Evolutionary conservation across 2,888 invertebrate species (phyloP), one percentile per base, ranked within the genome.

Genomic region (Trachelus tabidus): DNA sequence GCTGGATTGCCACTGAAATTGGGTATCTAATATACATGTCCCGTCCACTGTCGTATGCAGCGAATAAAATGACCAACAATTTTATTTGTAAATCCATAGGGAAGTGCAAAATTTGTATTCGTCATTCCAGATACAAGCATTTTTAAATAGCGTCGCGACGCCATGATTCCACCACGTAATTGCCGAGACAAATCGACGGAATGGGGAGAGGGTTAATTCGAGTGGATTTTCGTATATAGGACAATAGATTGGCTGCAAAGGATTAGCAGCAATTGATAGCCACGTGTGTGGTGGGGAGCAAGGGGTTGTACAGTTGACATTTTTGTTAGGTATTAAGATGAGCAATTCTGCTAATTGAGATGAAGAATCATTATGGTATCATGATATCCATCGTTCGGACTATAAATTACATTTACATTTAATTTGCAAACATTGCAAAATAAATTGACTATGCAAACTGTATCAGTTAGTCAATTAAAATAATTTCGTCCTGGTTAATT

Each of bases 1-100:
- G 88, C 86, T 84, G 88, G 91, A 91, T 91, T 91, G 90, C 88
- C 85, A 86, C 84, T 84, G 88, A 86, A 90, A 90, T 90, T 90
- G 89, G 87, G 86, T 87, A 88, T 89, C 90, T 88, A 91, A 90
- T 88, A 88, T 88, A 89, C 88, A 89, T 87, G 88, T 87, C 87
- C 87, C 83, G 85, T 85, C 87, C 84, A 83, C 79, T 84, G 81
- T 34, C 79, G 80, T 81, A 80, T 83, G 80, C 85, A 77, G 87
- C 80, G 84, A 84, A 87, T 85, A 83, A 88, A 87, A 83, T 88
- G 88, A 85, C 87, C 85, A 82, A 11, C 34, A 35, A 9, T 15
- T 23, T 56, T 23, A 56, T 23, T 9, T 1, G 23, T 23, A 23
- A 56, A 23, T 9, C 56, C 56, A 56, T 56, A 0, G 23, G 9